phyloP scores from a whole-genome alignment of 1,140 invertebrate genomes.

The Micrasema longulum region DNA sequence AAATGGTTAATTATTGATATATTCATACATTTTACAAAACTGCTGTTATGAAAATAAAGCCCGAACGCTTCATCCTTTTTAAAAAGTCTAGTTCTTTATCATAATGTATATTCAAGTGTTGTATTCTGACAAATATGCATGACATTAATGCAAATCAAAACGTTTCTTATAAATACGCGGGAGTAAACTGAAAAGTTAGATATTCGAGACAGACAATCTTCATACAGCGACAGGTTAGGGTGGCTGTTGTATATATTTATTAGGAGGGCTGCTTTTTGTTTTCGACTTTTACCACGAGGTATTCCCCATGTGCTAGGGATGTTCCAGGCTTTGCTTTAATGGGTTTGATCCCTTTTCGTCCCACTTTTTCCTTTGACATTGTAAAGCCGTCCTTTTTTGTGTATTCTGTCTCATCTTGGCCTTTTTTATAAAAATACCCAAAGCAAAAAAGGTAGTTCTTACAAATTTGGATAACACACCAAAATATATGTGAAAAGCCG shows the following conservation, averaged over 20 bases:
- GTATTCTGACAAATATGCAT: background rate
- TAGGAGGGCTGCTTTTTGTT: constrained; percentile 11
- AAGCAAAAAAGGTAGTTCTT: background rate
- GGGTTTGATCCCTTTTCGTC: constrained; percentile 33
- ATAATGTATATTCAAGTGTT: too few relatives aligned
- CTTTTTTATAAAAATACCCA: constrained; percentile 19
- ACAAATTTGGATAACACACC: background rate
- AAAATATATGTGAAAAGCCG: too few relatives aligned
- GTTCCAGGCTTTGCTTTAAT: constrained; percentile 25
- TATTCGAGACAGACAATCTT: constrained; percentile 6
- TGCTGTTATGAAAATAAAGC: too few relatives aligned
- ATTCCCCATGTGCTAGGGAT: constrained; percentile 10
- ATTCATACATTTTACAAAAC: too few relatives aligned
- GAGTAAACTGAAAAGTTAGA: constrained; percentile 11
- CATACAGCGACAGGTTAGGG: constrained; percentile 11
- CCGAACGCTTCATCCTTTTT: too few relatives aligned
- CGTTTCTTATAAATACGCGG: constrained; percentile 12
- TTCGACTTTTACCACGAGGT: constrained; percentile 24
- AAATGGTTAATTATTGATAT: too few relatives aligned
- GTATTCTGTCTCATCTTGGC: constrained; percentile 31
- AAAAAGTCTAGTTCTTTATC: too few relatives aligned
- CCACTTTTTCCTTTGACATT: constrained; percentile 30
- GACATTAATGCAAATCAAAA: constrained; percentile 18
- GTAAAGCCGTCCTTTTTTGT: constrained; percentile 24
- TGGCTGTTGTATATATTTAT: constrained; percentile 25